Conservation (phyloP, 2,113 vertebrate genomes). For the Alethe diademata region DNA sequence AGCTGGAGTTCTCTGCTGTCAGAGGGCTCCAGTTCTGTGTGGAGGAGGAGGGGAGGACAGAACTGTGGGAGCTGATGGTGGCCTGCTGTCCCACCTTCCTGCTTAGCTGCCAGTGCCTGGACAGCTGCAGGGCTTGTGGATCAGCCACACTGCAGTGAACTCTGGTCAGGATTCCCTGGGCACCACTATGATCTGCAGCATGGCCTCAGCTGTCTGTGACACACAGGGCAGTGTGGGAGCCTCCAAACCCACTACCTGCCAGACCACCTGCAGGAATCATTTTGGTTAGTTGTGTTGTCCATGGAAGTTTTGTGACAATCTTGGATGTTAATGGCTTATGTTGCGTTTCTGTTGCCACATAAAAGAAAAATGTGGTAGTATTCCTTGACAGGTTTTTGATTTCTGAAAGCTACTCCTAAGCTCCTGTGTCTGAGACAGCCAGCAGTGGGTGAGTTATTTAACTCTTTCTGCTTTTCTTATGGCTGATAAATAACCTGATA, state of each 20-base stretch:
- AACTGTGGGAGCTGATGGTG: background rate
- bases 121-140: background rate
- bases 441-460: background rate
- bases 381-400: background rate
- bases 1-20: background rate
- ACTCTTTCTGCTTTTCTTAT: background rate
- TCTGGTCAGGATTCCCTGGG: fast-evolving
- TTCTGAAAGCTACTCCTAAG: background rate
- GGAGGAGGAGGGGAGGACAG: background rate
- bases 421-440: background rate
- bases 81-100: background rate
- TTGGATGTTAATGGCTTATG: background rate
- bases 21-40: background rate
- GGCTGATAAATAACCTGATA: background rate
- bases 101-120: background rate
- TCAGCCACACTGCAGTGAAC: background rate
- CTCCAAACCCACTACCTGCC: background rate
- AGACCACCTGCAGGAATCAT: background rate
- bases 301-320: background rate
- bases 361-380: background rate
- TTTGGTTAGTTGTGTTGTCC: background rate
- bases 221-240: fast-evolving
- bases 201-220: background rate
- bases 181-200: background rate
- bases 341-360: background rate